These are phyloP conservation scores for Microplitis deprimator DNA, from an alignment of 2,888 invertebrate genomes.

Conservation along the genomic window DNA sequence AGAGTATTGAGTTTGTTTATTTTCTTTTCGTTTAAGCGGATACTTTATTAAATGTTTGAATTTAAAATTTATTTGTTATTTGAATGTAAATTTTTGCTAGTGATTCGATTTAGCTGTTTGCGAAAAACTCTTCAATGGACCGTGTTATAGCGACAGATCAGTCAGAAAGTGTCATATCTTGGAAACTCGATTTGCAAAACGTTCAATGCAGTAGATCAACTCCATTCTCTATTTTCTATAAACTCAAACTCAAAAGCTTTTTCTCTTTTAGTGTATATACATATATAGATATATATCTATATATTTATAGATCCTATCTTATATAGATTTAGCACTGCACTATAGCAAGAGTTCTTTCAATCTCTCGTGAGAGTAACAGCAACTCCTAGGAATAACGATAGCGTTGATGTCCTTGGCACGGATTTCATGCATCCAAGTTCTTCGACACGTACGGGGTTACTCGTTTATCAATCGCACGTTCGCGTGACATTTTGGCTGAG, in stretches of 20 bases:
- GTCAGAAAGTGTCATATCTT: slow-evolving; percentile 8
- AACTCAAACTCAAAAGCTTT: background rate
- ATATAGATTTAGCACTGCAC: background rate
- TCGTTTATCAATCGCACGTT: slow-evolving; percentile 45
- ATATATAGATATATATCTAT: background rate
- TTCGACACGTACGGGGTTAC: slow-evolving; percentile 43
- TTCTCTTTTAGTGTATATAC: background rate
- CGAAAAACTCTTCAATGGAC: background rate
- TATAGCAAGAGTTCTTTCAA: background rate
- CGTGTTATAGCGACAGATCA: background rate
- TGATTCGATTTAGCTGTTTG: background rate
- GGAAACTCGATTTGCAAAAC: slow-evolving; percentile 11
- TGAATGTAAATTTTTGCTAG: background rate
- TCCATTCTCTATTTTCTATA: background rate
- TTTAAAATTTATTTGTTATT: background rate
- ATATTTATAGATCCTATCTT: background rate
- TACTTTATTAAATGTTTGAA: no score
- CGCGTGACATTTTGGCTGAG: slow-evolving; percentile 41
- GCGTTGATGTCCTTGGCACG: slow-evolving; percentile 40
- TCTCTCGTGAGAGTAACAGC: background rate
- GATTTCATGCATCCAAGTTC: slow-evolving; percentile 39
- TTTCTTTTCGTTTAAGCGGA: background rate
- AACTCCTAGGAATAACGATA: slow-evolving; percentile 30
- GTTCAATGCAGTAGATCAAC: slow-evolving; percentile 8
- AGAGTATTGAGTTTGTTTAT: background rate